phyloP scores from a whole-genome alignment of 2,888 invertebrate genomes.

The Ennomos quercinarius region DNA sequence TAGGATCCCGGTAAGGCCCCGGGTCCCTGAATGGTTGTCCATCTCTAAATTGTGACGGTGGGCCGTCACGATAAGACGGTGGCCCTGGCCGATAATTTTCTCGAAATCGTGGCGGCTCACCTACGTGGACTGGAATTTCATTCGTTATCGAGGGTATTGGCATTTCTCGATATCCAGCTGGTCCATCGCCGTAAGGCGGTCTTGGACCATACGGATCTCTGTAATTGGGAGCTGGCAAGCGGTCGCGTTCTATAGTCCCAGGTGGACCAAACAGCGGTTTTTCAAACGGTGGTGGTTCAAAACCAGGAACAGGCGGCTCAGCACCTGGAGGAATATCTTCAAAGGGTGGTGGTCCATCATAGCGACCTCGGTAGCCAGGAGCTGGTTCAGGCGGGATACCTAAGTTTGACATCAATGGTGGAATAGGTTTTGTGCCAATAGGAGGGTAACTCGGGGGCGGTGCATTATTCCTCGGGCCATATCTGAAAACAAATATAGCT shows the following conservation, averaged over 20 bases:
- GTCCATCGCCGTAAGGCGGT: conserved; percentile 64
- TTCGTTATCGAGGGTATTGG: conserved; percentile 59
- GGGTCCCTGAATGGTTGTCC: conserved; percentile 67
- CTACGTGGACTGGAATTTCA: conserved; percentile 77
- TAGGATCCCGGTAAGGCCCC: conserved; percentile 65
- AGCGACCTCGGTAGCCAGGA: conserved; percentile 73
- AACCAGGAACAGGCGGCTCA: conserved; percentile 87
- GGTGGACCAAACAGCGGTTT: conserved; percentile 73
- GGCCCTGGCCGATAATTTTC: conserved; percentile 72
- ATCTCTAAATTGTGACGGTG: conserved; percentile 65
- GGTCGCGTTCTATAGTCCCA: conserved; percentile 68
- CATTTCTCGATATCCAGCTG: conserved; percentile 64
- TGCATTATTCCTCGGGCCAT: conserved; percentile 68
- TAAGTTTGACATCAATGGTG: conserved; percentile 59
- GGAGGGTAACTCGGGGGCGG: conserved; percentile 69
- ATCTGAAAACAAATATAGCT: conserved; percentile 65
- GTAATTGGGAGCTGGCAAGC: conserved; percentile 67
- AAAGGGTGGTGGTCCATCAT: conserved; percentile 76
- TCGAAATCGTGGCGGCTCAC: conserved; percentile 69
- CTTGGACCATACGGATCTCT: conserved; percentile 69
- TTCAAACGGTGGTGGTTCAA: conserved; percentile 85
- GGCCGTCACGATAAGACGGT: conserved; percentile 67
- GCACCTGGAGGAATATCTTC: conserved; percentile 87
- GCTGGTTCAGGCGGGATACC: conserved; percentile 63
- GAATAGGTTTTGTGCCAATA: conserved; percentile 67